Evolutionary conservation across 1,140 invertebrate species (phyloP), one percentile per base, ranked within the genome.

Genomic region (Camponotus pennsylvanicus): DNA sequence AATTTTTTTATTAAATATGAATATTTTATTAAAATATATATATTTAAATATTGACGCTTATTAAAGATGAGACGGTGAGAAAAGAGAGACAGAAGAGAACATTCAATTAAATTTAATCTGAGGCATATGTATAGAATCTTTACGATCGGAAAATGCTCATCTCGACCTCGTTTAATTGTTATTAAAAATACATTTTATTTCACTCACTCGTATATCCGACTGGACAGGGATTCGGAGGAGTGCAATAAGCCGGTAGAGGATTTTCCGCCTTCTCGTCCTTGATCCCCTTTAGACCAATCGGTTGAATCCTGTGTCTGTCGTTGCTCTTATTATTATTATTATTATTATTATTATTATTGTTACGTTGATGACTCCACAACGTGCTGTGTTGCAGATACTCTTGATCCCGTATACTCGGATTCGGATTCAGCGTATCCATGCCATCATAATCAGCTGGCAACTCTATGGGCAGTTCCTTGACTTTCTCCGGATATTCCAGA

Each of bases 191-290:
- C 32, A 49, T 37, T 61, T 63, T 59, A 18, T 69, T 55, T 7
- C 13, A 78, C 90, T 94, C 93, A 97, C 97, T 96, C n/a, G 97
- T 97, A 89, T 98, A 98, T 87, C 97, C 98, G 87, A 98, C 96
- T 0, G 99, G 99, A 92, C 99, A 99, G 0, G 99, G 99, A 95
- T 99, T 99, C 7, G 99, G 99, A 2, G 99, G 99, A 93, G 99
- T 99, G 94, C 99, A 99, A 95, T 99, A 99, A 40, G 99, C 98
- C 0, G 99, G 99, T 11, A 99, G 95, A 37, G 98, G 97, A 15
- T 97, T 97, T 92, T 99, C 99, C 1, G 97, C 97, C 95, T 99
- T 99, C 4, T 99, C 96, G 91, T 98, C 97, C 49, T 97, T 96
- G 87, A 96, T 94, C 85, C 97, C 97, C 55, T 96, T 96, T 18